Evolutionary conservation across 2,888 invertebrate genomes (phyloP), one percentile per base, ranked within the genome.

Genomic region (Cryptocephalus moraei): DNA sequence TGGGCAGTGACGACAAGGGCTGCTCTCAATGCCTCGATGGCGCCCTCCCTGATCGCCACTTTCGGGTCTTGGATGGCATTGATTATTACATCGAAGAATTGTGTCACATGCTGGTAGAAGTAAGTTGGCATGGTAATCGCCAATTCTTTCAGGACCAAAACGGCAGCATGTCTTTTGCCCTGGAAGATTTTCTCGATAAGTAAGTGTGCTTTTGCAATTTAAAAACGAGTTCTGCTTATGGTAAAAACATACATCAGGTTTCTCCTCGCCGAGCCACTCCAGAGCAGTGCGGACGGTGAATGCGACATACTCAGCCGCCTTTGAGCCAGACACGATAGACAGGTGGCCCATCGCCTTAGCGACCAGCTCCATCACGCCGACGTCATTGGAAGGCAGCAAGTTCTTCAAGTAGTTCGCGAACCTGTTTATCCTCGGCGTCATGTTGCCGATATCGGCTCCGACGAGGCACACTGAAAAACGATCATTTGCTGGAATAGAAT

Each of bases 101-200:
- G 86, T 11, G 90, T 87, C 1, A 92, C 90, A 74, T 91, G 91
- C 67, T 92, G 92, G 65, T 91, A 97, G 70, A 99, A 99, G 68
- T 95, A 94, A 8, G 96, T 96, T 0, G 96, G 96, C 76, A 95
- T 91, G 9, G 91, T 91, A 33, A 91, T 83, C 3, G 97, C 97
- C 42, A 99, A 73, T 73, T 99, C 97, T 60, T 91, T 84, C 9
- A 96, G 72, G 11, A 97, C 84, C 42, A 97, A 75, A 2, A 95
- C 93, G 9, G 94, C 94, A 9, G 93, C 92, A 69, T 91, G 91
- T 43, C 93, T 78, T 65, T 91, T 86, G 2, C 90, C 87, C 75
- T 76, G 52, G 32, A 67, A 61, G 8, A 11, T 38, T 14, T n/a
- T 36, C 10, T 9, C n/a, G n/a, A 33, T 14, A n/a, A 6, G 9